A percentile compares a stretch with the other conserved stretches of the same genome.
Evolutionary conservation across 2,113 vertebrate genomes (phyloP).

Genomic region (Meles meles): DNA sequence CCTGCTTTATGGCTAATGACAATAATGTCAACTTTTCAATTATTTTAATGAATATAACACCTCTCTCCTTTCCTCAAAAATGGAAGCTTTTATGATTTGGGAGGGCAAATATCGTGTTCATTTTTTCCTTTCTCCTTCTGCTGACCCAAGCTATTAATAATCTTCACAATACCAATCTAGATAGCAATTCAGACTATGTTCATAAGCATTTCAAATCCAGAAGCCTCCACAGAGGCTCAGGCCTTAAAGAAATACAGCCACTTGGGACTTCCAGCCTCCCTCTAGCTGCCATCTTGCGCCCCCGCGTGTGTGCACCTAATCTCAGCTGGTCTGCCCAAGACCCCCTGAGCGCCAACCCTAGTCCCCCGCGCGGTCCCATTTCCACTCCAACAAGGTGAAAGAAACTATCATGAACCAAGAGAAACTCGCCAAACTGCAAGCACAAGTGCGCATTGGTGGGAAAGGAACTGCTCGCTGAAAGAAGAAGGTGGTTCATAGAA

Average conservation of each 20-base stretch:
- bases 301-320: no score
- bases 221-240: background rate
- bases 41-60: background rate
- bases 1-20: background rate
- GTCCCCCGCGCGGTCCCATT: no score
- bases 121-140: background rate
- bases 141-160: background rate
- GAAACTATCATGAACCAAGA: no score
- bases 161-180: background rate
- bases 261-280: no score
- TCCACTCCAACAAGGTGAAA: no score
- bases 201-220: slow-evolving; percentile 2
- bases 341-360: no score
- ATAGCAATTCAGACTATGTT: background rate
- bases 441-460: no score
- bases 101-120: background rate
- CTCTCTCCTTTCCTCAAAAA: background rate
- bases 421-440: no score
- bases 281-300: no score
- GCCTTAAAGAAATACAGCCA: background rate
- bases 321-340: no score
- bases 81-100: background rate
- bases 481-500: no score
- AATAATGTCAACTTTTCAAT: background rate
- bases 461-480: no score